Base-by-base conservation (phyloP, 2,888 invertebrate species). In the Augiades crinisus region DNA sequence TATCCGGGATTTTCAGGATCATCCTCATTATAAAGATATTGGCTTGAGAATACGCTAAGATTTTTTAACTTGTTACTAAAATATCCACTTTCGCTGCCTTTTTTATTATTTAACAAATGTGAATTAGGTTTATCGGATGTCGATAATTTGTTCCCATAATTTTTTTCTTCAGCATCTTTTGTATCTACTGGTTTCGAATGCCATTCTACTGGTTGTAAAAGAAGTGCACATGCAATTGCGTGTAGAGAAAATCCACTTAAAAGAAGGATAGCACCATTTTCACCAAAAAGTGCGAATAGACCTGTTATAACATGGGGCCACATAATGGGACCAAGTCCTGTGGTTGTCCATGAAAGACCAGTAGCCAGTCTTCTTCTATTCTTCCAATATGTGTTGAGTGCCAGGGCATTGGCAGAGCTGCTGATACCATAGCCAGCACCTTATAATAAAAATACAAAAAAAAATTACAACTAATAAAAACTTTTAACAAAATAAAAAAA, bases 171-270 rank as follows among this genome's bases (percentile, higher is more conserved):
- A 22, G 78, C 77, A 49, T 64, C 63, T 53, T 77, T 72, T n/a
- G 58, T 24, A 3, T 56, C 58, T 55, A 73, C 70, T 62, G 80
- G 86, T 67, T 91, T 91, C 2, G 91, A 82, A 69, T 95, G 95
- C 94, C 93, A 94, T 72, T 92, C 92, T 0, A 95, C 94, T 2
- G 95, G 95, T 67, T 95, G 95, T 34, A 95, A 79, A 45, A 95
- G 75, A 52, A 94, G 80, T 2, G 94, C 91, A 60, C 92, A 93
- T 17, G 92, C 92, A 43, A 94, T 77, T 0, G 94, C 91, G 67
- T 95, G 93, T 47, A 94, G 78, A 1, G 94, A 91, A 52, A 95
- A 87, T 2, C 92, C 94, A 12, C 93, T 91, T 61, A 94, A 91
- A 19, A 95, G 84, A 10, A 95, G 74, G 41, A 93, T 89, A 0